Conservation (phyloP, 2,888 invertebrate genomes). For the Subacronicta megacephala region DNA sequence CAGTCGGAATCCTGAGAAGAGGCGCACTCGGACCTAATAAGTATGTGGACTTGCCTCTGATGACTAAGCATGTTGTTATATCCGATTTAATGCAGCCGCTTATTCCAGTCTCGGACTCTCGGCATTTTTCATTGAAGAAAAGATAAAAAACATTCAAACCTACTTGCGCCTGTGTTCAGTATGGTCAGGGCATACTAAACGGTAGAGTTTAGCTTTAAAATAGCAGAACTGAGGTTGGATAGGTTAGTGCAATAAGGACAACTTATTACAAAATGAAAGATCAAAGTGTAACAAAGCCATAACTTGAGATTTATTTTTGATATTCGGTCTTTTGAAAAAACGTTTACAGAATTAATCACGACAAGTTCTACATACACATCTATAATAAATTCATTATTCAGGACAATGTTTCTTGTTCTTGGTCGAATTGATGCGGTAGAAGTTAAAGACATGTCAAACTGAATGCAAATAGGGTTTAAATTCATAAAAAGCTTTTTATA, state of each 20-base stretch:
- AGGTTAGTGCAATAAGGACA: background rate
- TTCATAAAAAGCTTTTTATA: too few relatives aligned
- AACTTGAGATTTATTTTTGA: too few relatives aligned
- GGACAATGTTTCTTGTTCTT: too few relatives aligned
- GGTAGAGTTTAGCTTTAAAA: constrained; percentile 10
- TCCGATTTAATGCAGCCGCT: constrained; percentile 47
- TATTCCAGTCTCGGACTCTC: constrained; percentile 31
- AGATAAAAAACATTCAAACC: constrained; percentile 23
- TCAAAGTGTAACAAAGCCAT: too few relatives aligned
- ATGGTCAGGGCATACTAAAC: background rate
- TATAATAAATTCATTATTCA: too few relatives aligned
- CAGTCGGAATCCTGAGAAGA: constrained; percentile 59
- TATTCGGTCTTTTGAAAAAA: too few relatives aligned
- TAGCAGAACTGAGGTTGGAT: constrained; percentile 17
- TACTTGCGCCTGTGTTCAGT: background rate
- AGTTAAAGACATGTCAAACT: too few relatives aligned
- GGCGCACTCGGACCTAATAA: constrained; percentile 56
- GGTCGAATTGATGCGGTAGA: too few relatives aligned
- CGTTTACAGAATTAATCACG: too few relatives aligned
- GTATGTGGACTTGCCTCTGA: constrained; percentile 54
- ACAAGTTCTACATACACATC: too few relatives aligned
- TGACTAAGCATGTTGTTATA: constrained; percentile 61
- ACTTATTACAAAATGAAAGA: too few relatives aligned
- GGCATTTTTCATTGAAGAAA: constrained; percentile 46
- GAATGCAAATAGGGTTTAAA: too few relatives aligned